phyloP scores from a whole-genome alignment of 2,113 vertebrate species.

The Xenopus tropicalis region DNA sequence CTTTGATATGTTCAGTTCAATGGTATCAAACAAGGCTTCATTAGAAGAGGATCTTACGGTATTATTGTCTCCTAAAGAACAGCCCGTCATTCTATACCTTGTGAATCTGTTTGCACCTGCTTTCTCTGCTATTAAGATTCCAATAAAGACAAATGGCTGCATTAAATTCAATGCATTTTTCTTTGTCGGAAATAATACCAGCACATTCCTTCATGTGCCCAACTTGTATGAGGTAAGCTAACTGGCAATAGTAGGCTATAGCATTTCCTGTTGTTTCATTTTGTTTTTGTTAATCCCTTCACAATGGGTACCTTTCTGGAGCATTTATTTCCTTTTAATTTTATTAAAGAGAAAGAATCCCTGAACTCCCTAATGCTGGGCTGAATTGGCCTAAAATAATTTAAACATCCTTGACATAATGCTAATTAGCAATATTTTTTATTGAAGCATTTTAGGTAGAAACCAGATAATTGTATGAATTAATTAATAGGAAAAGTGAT shows the following conservation, averaged over 20 bases:
- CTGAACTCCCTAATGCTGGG: too few species aligned
- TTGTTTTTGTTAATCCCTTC: background rate
- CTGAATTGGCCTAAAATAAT: too few species aligned
- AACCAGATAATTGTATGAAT: too few species aligned
- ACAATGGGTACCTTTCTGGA: background rate
- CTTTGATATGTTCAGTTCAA: conserved; percentile 15
- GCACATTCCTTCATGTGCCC: conserved; percentile 51
- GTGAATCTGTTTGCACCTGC: conserved; percentile 66
- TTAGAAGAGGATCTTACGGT: conserved; percentile 13
- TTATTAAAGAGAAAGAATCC: background rate
- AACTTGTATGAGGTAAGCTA: conserved; percentile 41
- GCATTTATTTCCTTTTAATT: background rate
- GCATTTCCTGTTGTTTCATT: accelerated
- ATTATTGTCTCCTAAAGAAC: conserved; percentile 11
- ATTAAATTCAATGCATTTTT: conserved; percentile 67
- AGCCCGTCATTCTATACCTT: conserved; percentile 14
- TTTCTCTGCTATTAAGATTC: conserved; percentile 70
- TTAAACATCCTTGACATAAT: too few species aligned
- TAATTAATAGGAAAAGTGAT: too few species aligned
- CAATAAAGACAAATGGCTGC: conserved; percentile 75
- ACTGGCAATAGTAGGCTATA: background rate
- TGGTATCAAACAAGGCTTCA: conserved; percentile 18
- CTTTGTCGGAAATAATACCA: conserved; percentile 59
- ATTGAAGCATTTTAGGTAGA: too few species aligned
- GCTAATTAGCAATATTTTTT: too few species aligned